Conservation (phyloP, 2,113 vertebrate genomes). For the Upupa epops region DNA sequence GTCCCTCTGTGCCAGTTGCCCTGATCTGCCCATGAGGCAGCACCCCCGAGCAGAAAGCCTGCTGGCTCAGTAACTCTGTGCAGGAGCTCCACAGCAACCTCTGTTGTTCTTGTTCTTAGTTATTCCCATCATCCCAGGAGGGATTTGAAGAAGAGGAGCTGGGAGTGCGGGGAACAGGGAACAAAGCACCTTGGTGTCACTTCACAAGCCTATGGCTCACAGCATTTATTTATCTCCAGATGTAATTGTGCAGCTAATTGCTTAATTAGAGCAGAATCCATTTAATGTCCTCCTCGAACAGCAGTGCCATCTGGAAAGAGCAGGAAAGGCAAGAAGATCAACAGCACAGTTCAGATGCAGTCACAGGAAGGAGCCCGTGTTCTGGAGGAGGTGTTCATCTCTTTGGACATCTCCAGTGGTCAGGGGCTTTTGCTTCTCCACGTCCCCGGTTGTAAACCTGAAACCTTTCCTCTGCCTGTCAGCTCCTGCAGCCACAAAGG, state of each 20-base stretch:
- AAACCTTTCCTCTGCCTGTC: not conserved
- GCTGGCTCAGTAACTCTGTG: not conserved
- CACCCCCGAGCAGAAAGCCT: accelerated
- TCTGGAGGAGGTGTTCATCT: not conserved
- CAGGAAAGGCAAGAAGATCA: not conserved
- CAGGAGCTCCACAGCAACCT: not conserved
- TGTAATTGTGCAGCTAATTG: conserved; percentile 40
- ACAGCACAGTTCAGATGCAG: not conserved
- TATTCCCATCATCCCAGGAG: not conserved
- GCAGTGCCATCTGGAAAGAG: not conserved
- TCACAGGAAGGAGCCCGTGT: not conserved
- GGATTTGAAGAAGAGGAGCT: not conserved
- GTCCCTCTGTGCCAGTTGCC: no score
- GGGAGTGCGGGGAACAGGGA: not conserved
- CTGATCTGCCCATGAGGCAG: no score
- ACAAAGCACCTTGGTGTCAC: not conserved
- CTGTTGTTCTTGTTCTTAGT: not conserved
- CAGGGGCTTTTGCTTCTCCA: not conserved
- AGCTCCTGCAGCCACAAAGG: not conserved
- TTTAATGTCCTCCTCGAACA: not conserved
- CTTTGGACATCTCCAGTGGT: not conserved
- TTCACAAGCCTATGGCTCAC: not conserved
- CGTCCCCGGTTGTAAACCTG: not conserved
- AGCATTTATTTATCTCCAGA: not conserved
- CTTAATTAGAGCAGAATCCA: conserved; percentile 10